Evolutionary conservation across 2,797 vertebrate genomes (phyloP), one percentile per base, ranked within the genome.

Genomic region (Hypotaenidia okinawae): DNA sequence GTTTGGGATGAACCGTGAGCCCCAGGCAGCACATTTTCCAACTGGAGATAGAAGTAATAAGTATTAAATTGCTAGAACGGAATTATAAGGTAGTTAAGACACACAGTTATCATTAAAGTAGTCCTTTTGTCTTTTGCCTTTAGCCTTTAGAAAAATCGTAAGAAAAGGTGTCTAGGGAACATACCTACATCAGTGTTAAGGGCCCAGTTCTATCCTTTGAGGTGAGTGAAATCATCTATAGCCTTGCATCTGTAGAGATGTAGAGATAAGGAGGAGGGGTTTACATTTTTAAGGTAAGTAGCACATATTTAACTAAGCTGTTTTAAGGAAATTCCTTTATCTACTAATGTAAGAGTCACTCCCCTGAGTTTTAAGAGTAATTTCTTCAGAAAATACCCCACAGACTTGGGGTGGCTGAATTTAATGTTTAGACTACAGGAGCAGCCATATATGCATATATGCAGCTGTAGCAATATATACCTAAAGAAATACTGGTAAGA

Each of bases 81-180:
- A 90, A 94, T 94, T 93, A 79, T 73, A 82, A 86, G 49, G 21
- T 61, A 68, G 57, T 93, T 91, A 93, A 93, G 81, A 77, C 49
- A 45, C 17, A 47, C 4, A 49, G 55, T 93, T 94, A 68, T 80
- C 61, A 55, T 78, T 86, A 69, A 80, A 86, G 59, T 43, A 93
- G 67, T 87, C 24, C 16, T 91, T 90, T 83, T 84, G 64, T 77
- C 61, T 91, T 77, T 62, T 83, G 55, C 58, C 57, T 81, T 87
- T 55, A 87, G 55, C 58, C 57, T 81, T 87, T 55, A 87, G 61
- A 91, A 95, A 92, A 81, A 90, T 58, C 7, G 23, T 23, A 82
- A 64, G 24, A 76, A 78, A 88, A 91, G 25, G 13, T 87, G 18
- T 37, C 32, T 79, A 70, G 68, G 39, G 54, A 85, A 70, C 47